Percentiles rank a stretch among this genome's conserved stretches.
phyloP scores from a whole-genome alignment of 2,888 invertebrate genomes.

The Spisula subtruncata region DNA sequence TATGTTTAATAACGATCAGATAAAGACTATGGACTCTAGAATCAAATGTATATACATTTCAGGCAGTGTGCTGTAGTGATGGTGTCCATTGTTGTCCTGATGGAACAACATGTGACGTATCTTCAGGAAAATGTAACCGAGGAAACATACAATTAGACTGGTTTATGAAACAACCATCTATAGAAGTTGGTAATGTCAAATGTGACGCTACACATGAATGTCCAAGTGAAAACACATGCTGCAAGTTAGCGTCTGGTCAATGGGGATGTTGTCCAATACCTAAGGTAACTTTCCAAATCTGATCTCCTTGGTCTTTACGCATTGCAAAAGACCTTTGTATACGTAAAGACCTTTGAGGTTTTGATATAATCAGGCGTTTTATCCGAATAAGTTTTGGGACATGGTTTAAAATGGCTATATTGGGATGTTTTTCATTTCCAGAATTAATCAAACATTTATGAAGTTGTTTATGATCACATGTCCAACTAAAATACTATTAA shows the following conservation, averaged over 20 bases:
- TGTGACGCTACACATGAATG: slow-evolving; percentile 70
- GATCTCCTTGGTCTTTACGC: no score
- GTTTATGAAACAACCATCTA: slow-evolving; percentile 61
- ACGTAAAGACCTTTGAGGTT: no score
- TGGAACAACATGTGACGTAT: slow-evolving; percentile 69
- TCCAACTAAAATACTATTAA: no score
- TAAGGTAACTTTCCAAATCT: slow-evolving; percentile 60
- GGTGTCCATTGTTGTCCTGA: slow-evolving; percentile 80
- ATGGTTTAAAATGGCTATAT: no score
- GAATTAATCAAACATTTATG: no score
- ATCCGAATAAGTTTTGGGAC: no score
- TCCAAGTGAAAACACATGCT: slow-evolving; percentile 77
- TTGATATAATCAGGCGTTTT: no score
- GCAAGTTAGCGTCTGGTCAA: slow-evolving; percentile 71
- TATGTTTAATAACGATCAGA: no score
- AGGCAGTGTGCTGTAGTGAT: slow-evolving; percentile 82
- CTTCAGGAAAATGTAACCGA: slow-evolving; percentile 56
- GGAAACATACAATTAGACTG: slow-evolving; percentile 55
- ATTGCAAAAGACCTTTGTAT: no score
- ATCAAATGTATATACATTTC: neutral
- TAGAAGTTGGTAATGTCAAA: slow-evolving; percentile 43
- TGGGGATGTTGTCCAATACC: slow-evolving; percentile 80
- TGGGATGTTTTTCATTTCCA: no score
- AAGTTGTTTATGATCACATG: no score
- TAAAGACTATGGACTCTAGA: neutral